Percentiles rank a stretch among this genome's conserved stretches.
Evolutionary conservation across 2,888 invertebrate species (phyloP).

Genomic region (Caenorhabditis afra): DNA sequence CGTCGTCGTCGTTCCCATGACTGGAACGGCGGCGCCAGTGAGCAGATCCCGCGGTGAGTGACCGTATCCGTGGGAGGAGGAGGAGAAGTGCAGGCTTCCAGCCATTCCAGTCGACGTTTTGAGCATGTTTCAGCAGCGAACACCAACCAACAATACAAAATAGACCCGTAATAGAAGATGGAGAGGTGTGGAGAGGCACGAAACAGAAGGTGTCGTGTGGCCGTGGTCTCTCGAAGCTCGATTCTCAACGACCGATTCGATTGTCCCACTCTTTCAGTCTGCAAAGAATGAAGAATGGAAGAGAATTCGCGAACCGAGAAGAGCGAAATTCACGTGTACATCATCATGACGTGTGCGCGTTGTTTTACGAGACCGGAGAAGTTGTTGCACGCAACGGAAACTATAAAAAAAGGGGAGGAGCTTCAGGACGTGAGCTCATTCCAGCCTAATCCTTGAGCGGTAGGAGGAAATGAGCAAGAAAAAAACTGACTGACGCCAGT

Average conservation of each 20-base stretch:
- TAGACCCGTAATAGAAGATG: slow-evolving; percentile 44
- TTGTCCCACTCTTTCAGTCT: slow-evolving; percentile 51
- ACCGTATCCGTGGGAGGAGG: slow-evolving; percentile 29
- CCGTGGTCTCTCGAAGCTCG: slow-evolving; percentile 54
- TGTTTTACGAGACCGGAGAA: too few species aligned
- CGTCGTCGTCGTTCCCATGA: slow-evolving; percentile 13
- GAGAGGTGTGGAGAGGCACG: slow-evolving; percentile 43
- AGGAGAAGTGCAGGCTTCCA: slow-evolving; percentile 27
- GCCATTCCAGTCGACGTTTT: slow-evolving; percentile 19
- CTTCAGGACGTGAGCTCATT: too few species aligned
- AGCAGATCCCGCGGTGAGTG: slow-evolving; percentile 44
- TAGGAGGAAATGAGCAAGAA: not conserved
- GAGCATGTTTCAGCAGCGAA: slow-evolving; percentile 48
- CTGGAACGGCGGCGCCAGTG: slow-evolving; percentile 34
- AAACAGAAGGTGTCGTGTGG: slow-evolving; percentile 43
- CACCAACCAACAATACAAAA: slow-evolving; percentile 48
- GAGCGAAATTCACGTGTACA: too few species aligned
- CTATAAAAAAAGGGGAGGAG: too few species aligned
- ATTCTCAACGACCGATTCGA: slow-evolving; percentile 53
- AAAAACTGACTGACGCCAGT: not conserved
- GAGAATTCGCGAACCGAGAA: not conserved
- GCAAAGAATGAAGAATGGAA: slow-evolving; percentile 6
- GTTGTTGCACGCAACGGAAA: too few species aligned
- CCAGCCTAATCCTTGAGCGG: too few species aligned
- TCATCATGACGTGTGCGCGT: too few species aligned